Conservation (phyloP, 1,140 invertebrate species). For the Orussus abietinus region DNA sequence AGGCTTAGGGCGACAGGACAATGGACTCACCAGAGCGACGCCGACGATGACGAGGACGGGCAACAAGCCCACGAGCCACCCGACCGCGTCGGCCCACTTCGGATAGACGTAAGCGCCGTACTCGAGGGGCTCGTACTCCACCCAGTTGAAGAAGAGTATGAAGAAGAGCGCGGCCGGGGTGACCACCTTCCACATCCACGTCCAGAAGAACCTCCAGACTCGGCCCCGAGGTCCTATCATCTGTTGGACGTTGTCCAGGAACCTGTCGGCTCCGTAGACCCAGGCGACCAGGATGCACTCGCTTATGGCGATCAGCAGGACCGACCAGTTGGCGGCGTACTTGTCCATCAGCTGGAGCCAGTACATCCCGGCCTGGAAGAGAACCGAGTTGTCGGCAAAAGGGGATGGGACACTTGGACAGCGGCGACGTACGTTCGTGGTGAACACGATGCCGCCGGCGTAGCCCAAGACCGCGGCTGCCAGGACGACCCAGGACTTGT, state of each 20-base stretch:
- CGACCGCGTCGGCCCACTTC: slow-evolving; percentile 71
- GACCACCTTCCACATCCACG: slow-evolving; percentile 73
- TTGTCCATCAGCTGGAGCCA: slow-evolving; percentile 82
- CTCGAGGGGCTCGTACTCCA: slow-evolving; percentile 72
- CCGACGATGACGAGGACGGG: slow-evolving; percentile 69
- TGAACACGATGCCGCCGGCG: slow-evolving; percentile 70
- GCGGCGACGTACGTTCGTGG: slow-evolving; percentile 63
- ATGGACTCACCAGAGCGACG: slow-evolving; percentile 61
- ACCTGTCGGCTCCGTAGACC: slow-evolving; percentile 79
- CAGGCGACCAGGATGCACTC: slow-evolving; percentile 77
- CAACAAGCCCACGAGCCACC: slow-evolving; percentile 70
- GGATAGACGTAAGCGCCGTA: slow-evolving; percentile 75
- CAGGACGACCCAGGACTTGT: slow-evolving; percentile 70
- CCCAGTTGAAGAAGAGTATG: slow-evolving; percentile 78
- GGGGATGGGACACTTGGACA: not conserved
- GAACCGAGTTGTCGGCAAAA: slow-evolving; percentile 3
- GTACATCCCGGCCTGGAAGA: slow-evolving; percentile 71
- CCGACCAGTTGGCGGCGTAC: slow-evolving; percentile 83
- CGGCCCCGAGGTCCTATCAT: slow-evolving; percentile 74
- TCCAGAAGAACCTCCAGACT: slow-evolving; percentile 74
- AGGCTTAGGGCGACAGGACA: slow-evolving; percentile 54
- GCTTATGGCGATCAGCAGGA: slow-evolving; percentile 74
- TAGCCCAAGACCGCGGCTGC: slow-evolving; percentile 69
- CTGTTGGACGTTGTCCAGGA: slow-evolving; percentile 71
- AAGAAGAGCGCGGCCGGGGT: slow-evolving; percentile 75